Base-by-base conservation (phyloP, 2,888 invertebrate genomes). In the Abrostola tripartita region DNA sequence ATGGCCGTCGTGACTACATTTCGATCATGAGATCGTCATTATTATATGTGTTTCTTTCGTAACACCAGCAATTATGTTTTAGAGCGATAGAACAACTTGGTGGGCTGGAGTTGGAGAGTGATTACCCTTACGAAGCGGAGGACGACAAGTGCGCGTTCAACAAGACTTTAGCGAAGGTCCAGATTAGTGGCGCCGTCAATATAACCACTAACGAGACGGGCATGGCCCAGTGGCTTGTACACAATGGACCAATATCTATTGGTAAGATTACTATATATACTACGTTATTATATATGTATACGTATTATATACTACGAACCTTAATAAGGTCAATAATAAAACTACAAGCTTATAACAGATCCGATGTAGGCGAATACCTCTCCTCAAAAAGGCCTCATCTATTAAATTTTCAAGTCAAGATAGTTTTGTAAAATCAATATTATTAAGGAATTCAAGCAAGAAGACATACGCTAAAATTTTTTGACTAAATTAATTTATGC, bases 241-340 rank as follows among this genome's bases (percentile, higher is more conserved):
- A 96, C 71, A 97, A 99, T 88, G 99, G 99, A 56, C 99, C 99
- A 0, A 98, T 99, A 80, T 97, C 99, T 37, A 98, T 99, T 83
- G 99, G 98, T 83, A 73, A 88, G 88, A 36, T 37, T 5, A 5
- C 1, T 12, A 14, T 47, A 9, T 6, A 5, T 44, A 44, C 8
- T 14, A 14, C 6, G 7, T 1, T 14, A 8, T 14, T 12, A 14
- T 4, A 8, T 6, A 8, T 44, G n/a, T 7, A 44, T 1, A 12
- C 12, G 12, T n/a, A 14, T 42, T 11, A n/a, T 11, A n/a, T n/a
- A n/a, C n/a, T n/a, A 1, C 5, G 24, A 24, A 24, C 24, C 24
- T 24, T 24, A 24, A 24, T 24, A 24, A 24, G 4, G 24, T 1
- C 1, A 24, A 24, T 24, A 24, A 24, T 24, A 24, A 24, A 24